Conservation (phyloP, 1,140 invertebrate genomes). For the Neuroterus valhalla region DNA sequence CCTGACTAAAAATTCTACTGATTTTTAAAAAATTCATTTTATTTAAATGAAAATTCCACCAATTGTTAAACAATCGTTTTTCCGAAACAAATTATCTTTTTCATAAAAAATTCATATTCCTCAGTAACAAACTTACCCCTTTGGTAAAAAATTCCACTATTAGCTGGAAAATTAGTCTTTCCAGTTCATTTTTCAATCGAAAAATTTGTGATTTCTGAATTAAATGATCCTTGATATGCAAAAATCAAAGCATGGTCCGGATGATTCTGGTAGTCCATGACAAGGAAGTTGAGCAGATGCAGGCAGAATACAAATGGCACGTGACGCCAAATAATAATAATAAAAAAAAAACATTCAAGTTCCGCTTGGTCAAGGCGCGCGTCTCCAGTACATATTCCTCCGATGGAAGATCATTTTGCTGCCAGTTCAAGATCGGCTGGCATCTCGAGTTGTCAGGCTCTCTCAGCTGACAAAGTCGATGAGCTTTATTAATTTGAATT, state of each 20-base stretch:
- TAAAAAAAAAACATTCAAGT: conserved; percentile 4
- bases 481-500: too few species aligned
- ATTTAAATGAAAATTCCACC: too few species aligned
- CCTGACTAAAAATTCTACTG: too few species aligned
- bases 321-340: conserved; percentile 11
- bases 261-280: not conserved
- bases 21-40: too few species aligned
- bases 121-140: too few species aligned
- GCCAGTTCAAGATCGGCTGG: conserved; percentile 7
- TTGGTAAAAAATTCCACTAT: too few species aligned
- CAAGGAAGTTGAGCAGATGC: not conserved
- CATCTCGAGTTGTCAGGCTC: conserved; percentile 1
- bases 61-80: too few species aligned
- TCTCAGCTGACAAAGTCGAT: not conserved
- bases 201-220: too few species aligned
- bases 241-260: not conserved
- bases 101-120: too few species aligned
- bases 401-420: conserved; percentile 2
- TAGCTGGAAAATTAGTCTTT: too few species aligned
- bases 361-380: conserved; percentile 6
- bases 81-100: too few species aligned
- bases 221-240: not conserved
- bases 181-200: too few species aligned
- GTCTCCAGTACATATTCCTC: not conserved
- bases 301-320: conserved; percentile 3